These are phyloP conservation scores for Triplophysa bombifrons DNA, from an alignment of 2,797 vertebrate genomes.

Conservation along the genomic window DNA sequence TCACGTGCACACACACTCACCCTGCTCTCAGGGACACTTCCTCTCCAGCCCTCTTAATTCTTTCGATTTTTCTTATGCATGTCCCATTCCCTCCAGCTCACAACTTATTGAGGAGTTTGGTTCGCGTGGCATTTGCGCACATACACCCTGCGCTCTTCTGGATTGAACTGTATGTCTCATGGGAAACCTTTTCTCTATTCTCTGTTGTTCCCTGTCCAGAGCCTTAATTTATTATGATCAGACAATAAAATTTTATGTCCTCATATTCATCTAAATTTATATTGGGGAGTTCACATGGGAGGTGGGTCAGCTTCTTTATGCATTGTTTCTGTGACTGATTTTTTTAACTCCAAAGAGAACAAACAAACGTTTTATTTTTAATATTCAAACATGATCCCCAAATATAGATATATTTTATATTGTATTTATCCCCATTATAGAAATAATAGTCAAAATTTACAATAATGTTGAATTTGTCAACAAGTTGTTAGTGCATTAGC, in stretches of 20 bases:
- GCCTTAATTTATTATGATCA: constrained; percentile 74
- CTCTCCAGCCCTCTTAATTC: constrained; percentile 67
- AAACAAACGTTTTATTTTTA: not conserved
- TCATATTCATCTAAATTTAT: constrained; percentile 16
- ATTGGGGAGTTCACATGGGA: constrained; percentile 6
- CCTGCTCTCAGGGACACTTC: constrained; percentile 54
- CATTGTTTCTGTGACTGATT: constrained; percentile 3
- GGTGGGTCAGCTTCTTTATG: constrained; percentile 6
- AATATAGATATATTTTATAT: no score
- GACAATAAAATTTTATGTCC: constrained; percentile 68
- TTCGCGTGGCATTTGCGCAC: constrained; percentile 38
- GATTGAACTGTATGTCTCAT: constrained; percentile 69
- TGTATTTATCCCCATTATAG: no score
- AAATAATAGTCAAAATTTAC: no score
- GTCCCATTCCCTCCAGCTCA: constrained; percentile 71
- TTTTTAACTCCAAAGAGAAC: constrained; percentile 1
- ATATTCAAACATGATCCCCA: not conserved
- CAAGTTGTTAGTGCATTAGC: no score
- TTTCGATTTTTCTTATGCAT: constrained; percentile 72
- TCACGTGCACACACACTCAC: constrained; percentile 29
- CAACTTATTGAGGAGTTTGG: constrained; percentile 61
- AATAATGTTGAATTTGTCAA: no score
- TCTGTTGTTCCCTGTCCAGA: constrained; percentile 54
- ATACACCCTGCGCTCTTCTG: constrained; percentile 32
- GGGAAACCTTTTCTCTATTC: constrained; percentile 69